phyloP scores from a whole-genome alignment of 2,888 invertebrate genomes.

The Lepidochitona cinerea region DNA sequence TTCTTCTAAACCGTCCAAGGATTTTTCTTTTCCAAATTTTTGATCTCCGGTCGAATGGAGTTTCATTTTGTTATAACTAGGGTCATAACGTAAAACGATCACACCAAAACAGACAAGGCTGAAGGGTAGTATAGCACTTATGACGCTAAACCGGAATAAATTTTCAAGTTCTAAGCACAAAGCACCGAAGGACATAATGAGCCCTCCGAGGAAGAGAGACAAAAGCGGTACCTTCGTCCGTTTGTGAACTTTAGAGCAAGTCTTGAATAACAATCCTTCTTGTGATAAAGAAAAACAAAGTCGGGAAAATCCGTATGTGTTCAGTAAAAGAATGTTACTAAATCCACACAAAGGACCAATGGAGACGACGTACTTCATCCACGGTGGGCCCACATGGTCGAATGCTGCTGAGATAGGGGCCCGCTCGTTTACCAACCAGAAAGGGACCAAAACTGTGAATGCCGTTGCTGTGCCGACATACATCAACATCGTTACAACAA shows the following conservation, averaged over 20 bases:
- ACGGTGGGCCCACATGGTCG: conserved; percentile 44
- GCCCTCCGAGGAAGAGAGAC: conserved; percentile 53
- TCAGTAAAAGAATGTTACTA: conserved; percentile 76
- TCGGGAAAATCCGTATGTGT: conserved; percentile 86
- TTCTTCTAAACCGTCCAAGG: not conserved
- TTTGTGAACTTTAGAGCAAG: conserved; percentile 79
- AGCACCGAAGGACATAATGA: conserved; percentile 76
- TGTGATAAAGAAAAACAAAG: conserved; percentile 92
- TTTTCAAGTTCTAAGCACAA: conserved; percentile 88
- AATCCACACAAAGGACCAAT: conserved; percentile 60
- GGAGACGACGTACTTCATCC: conserved; percentile 59
- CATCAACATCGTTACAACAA: conserved; percentile 49
- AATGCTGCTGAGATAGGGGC: conserved; percentile 65
- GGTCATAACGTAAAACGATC: conserved; percentile 84
- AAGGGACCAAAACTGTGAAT: conserved; percentile 55
- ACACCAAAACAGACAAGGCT: conserved; percentile 91
- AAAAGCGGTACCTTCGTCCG: conserved; percentile 77
- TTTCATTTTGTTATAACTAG: conserved; percentile 25
- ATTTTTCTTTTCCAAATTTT: not conserved
- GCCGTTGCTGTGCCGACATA: conserved; percentile 54
- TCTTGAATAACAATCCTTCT: conserved; percentile 86
- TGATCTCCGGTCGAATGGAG: conserved; percentile 11
- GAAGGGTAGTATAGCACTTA: conserved; percentile 75
- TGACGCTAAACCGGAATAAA: conserved; percentile 93
- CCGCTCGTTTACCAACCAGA: conserved; percentile 46